Evolutionary conservation across 2,797 vertebrate genomes (phyloP), one percentile per base, ranked within the genome.

Genomic region (Microctenopoma stevenorrisi): DNA sequence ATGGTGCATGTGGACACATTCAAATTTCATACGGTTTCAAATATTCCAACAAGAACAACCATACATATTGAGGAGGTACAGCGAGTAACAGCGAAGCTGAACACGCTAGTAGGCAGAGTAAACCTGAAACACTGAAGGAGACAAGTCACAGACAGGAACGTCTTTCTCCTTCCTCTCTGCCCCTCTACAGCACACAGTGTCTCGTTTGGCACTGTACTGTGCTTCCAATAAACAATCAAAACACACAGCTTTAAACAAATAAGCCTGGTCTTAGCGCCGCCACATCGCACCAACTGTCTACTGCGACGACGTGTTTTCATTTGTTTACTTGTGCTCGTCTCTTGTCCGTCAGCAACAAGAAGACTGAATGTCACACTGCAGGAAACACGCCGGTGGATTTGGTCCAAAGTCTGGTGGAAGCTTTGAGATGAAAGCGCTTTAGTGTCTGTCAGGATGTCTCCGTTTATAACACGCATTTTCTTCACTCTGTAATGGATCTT

Each of bases 231-330:
- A 81, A 85, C 68, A 84, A 81, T 67, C 72, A 80, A 82, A 83
- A 68, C 49, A 66, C 33, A 13, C 50, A 68, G 78, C 66, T 51
- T 35, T 75, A 79, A 82, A 83, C 82, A 79, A 72, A 79, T 74
- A 64, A 72, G 78, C 15, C 65, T 12, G 50, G 46, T 74, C 38
- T 88, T 83, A 84, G 89, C 86, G 80, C 81, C 55, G 78, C 80
- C 74, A 80, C 76, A 87, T 81, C 76, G 53, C 5, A 49, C 83
- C 89, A 90, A 86, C 88, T 89, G 88, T 87, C 85, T 68, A 13
- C 76, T 67, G 77, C 47, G 72, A 78, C 75, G 35, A 52, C 51
- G 62, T 69, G 72, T 71, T 68, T 79, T 72, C 57, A 62, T 68
- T 57, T 66, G 74, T 72, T 61, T 52, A 57, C 70, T 62, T 47